Evolutionary conservation across 1,140 invertebrate genomes (phyloP), one percentile per base, ranked within the genome.

Genomic region (Hycleus cichorii): DNA sequence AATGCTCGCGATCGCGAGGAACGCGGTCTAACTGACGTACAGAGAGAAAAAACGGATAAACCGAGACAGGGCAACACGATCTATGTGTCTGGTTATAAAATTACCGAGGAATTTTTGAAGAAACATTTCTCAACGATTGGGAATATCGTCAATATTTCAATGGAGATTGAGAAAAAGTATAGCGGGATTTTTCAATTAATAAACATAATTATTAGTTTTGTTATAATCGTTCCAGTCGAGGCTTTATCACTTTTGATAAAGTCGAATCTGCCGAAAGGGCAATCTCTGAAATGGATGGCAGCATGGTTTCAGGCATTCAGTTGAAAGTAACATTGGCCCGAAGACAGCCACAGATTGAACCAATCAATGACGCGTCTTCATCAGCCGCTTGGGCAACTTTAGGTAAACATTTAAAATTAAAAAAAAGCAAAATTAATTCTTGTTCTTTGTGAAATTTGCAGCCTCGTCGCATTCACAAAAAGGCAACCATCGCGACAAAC

Each of bases 161-260:
- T 93, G 87, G 91, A 95, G 76, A 81, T 84, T 63, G 90, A 93
- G 62, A 93, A 91, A 75, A 86, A 90, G 89, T 91, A 76, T 71
- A 18, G 1, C 18, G 18, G 2, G 74, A 49, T 49, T 42, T 61
- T 40, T 50, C 1, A 7, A 32, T 5, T 5, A 3, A 25, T 46
- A 57, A 42, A 44, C 40, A 43, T 38, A 18, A 53, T 62, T 12
- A 58, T 54, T 57, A 40, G 18, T 18, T 18, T 18, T 1, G 18
- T 18, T 60, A 11, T 44, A 39, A 57, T 55, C 47, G 60, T 32
- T 80, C 69, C 71, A 88, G 85, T 74, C 90, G 91, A 70, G 93
- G 90, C 7, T 96, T 95, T 78, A 82, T 97, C 5, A 93, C 93
- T 3, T 97, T 96, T 79, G 92, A 95, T 60, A 93, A 90, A 68